A percentile compares a stretch with the other conserved stretches of the same genome.
phyloP scores from a whole-genome alignment of 64 coral and sea anemone genomes.

The Montipora sp. region DNA sequence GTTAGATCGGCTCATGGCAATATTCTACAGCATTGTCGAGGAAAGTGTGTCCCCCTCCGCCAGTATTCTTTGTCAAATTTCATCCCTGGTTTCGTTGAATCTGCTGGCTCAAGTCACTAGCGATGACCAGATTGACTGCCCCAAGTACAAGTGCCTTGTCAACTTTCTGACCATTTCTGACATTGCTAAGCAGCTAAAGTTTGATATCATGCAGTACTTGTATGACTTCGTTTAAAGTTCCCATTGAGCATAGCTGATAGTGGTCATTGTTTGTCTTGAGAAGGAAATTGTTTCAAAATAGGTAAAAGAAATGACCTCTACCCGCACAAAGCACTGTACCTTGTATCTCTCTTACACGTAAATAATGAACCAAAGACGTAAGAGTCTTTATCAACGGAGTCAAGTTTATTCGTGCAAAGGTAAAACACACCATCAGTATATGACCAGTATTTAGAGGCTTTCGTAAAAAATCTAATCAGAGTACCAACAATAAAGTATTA shows the following conservation, averaged over 20 bases:
- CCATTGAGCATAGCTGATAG: neutral
- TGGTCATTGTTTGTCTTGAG: too few species aligned
- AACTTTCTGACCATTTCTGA: constrained; percentile 83
- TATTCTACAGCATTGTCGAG: constrained; percentile 98
- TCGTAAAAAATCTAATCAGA: too few species aligned
- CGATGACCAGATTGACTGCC: constrained; percentile 93
- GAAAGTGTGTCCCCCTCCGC: constrained; percentile 92
- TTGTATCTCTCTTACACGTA: too few species aligned
- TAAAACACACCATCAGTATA: too few species aligned
- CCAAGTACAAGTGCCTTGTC: constrained; percentile 97
- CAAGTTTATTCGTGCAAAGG: too few species aligned
- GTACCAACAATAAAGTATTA: too few species aligned
- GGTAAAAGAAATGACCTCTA: too few species aligned
- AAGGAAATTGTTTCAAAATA: too few species aligned
- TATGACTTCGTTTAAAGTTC: constrained; percentile 83
- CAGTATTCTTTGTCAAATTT: constrained; percentile 91
- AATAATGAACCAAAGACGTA: too few species aligned
- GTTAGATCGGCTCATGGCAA: constrained; percentile 94
- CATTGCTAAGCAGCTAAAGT: constrained; percentile 90
- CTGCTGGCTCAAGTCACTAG: constrained; percentile 82
- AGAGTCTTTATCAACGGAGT: too few species aligned
- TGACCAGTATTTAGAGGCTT: too few species aligned
- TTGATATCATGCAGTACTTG: constrained; percentile 94
- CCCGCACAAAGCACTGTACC: too few species aligned
- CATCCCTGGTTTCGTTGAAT: constrained; percentile 89